Evolutionary conservation across 1,140 invertebrate genomes (phyloP).

Genomic region (Saxidomus purpurata): DNA sequence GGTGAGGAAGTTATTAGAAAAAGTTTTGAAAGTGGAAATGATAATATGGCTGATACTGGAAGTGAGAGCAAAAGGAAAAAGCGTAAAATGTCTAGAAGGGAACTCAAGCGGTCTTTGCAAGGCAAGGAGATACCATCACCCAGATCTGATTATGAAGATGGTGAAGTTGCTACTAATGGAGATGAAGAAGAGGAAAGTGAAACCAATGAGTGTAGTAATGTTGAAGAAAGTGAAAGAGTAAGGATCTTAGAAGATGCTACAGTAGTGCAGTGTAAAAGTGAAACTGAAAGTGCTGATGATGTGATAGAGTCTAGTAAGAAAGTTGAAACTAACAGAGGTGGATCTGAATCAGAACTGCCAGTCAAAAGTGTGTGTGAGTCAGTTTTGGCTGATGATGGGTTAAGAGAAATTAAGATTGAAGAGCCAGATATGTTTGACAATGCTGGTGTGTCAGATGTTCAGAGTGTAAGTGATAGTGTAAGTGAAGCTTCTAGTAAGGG

Average conservation of each 20-base stretch:
- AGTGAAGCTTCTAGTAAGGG: slow-evolving; percentile 40
- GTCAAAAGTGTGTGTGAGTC: not conserved
- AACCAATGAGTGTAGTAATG: not conserved
- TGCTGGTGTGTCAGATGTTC: slow-evolving; percentile 3
- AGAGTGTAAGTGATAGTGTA: slow-evolving; percentile 11
- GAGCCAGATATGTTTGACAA: not conserved
- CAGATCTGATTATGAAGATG: not conserved
- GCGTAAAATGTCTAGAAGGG: slow-evolving; percentile 52
- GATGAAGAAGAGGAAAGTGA: not conserved
- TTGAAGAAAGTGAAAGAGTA: not conserved
- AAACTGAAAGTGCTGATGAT: slow-evolving; percentile 6
- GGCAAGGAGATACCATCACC: not conserved
- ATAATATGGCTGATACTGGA: not conserved
- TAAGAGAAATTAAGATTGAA: slow-evolving; percentile 7
- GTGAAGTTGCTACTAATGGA: slow-evolving; percentile 1
- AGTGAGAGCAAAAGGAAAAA: not conserved
- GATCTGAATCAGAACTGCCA: not conserved
- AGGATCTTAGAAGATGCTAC: not conserved
- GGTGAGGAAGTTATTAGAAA: not conserved
- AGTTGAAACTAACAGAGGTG: not conserved
- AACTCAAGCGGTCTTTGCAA: slow-evolving; percentile 41
- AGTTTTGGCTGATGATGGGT: not conserved
- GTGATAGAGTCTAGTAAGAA: not conserved
- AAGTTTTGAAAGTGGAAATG: not conserved
- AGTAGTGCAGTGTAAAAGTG: not conserved